Base-by-base conservation (phyloP, 1,140 invertebrate genomes). In the Solen grandis region DNA sequence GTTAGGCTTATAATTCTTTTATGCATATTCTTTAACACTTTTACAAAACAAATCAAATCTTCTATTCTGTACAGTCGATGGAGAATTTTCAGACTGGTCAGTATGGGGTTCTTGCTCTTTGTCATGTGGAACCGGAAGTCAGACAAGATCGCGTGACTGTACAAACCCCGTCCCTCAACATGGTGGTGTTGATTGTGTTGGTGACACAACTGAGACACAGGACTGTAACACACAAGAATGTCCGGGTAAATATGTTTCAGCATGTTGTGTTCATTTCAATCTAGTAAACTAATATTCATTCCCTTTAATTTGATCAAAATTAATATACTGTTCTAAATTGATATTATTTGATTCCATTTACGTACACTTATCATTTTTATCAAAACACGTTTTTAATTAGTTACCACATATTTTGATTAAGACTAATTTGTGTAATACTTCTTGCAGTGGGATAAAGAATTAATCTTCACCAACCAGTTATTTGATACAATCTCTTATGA, bases 191-290 rank as follows among this genome's bases (percentile, higher is more conserved):
- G 2, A 14, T 16, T 70, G 41, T 19, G 27, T 57, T 57, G 59
- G 54, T 0, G 13, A 70, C 31, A 25, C 25, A 4, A 69, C n/a
- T 4, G 50, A 60, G 2, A 46, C 38, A 46, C 33, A 38, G n/a
- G 5, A n/a, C 22, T 60, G 52, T 31, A 70, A 70, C 8, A 25
- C 16, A 10, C 22, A 68, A 22, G 25, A 68, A n/a, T 68, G 65
- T 68, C 65, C 35, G 50, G 65, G 65, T 68, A 54, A 19, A 66
- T 68, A n/a, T n/a, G n/a, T n/a, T n/a, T n/a, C n/a, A n/a, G n/a
- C n/a, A n/a, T n/a, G n/a, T n/a, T n/a, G n/a, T n/a, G n/a, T n/a
- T n/a, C n/a, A n/a, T n/a, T n/a, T n/a, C n/a, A n/a, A n/a, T n/a
- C n/a, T n/a, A n/a, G n/a, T n/a, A n/a, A n/a, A n/a, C n/a, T n/a